Conservation (phyloP, 2,888 invertebrate species). For the Rutpela maculata region DNA sequence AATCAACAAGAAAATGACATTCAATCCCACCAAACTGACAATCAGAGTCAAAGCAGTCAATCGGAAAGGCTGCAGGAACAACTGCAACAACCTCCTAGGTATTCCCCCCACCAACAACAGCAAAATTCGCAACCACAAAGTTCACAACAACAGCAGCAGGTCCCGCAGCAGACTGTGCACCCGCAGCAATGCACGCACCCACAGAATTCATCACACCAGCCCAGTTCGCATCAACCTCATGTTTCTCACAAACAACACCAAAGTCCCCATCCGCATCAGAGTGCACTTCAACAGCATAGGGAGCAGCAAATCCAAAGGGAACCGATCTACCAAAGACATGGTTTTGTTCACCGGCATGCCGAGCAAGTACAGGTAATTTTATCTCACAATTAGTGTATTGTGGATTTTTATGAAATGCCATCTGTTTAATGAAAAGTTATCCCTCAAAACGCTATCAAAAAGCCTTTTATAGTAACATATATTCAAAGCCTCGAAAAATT, state of each 20-base stretch:
- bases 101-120: conserved; percentile 35
- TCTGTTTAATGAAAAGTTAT: too few species aligned
- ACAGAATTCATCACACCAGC: conserved; percentile 56
- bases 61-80: conserved; percentile 67
- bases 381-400: too few species aligned
- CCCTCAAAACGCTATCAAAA: too few species aligned
- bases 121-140: conserved; percentile 30
- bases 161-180: conserved; percentile 1
- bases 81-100: conserved; percentile 46
- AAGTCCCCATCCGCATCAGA: conserved; percentile 38
- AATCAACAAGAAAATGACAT: conserved; percentile 64
- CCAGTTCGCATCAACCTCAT: conserved; percentile 49
- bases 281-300: conserved; percentile 53
- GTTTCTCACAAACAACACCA: conserved; percentile 33
- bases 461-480: too few species aligned
- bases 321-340: conserved; percentile 71
- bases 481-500: too few species aligned
- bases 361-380: conserved; percentile 70
- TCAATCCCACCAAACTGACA: conserved; percentile 66
- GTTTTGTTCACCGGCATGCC: conserved; percentile 70
- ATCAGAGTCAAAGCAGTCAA: conserved; percentile 74
- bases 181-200: conserved; percentile 13
- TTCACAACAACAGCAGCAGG: conserved; percentile 43
- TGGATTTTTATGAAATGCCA: too few species aligned
- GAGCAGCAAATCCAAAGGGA: conserved; percentile 57